Evolutionary conservation across 2,113 vertebrate species (phyloP).

Genomic region (Centrocercus urophasianus): DNA sequence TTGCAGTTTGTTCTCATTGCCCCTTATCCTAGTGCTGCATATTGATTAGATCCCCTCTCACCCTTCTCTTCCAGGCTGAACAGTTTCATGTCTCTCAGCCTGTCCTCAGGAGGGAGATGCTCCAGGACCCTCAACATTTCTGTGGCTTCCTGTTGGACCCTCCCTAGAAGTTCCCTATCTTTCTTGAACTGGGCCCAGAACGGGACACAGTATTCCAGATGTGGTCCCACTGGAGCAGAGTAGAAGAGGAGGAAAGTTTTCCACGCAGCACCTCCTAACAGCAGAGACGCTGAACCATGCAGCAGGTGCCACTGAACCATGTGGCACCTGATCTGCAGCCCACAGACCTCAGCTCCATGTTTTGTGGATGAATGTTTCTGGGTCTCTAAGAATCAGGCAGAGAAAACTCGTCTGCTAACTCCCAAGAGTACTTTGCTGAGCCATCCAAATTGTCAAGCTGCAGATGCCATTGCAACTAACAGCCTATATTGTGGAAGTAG

Average conservation of each 20-base stretch:
- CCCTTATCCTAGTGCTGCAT: too few species aligned
- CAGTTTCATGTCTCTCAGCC: too few species aligned
- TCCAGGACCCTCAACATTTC: too few species aligned
- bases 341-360: rapidly evolving
- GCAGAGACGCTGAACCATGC: rapidly evolving
- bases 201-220: too few species aligned
- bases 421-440: neutral
- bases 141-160: too few species aligned
- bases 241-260: neutral
- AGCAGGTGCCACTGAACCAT: neutral
- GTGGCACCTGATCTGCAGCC: neutral
- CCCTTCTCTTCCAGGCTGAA: too few species aligned
- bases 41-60: too few species aligned
- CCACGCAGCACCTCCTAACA: neutral
- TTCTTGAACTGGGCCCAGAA: too few species aligned
- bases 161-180: too few species aligned
- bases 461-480: rapidly evolving
- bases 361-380: rapidly evolving
- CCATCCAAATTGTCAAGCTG: neutral
- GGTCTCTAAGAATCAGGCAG: rapidly evolving
- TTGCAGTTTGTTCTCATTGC: too few species aligned
- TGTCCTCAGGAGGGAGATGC: too few species aligned
- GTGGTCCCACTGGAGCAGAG: too few species aligned
- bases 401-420: neutral
- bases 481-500: rapidly evolving